Base-by-base conservation (phyloP, 2,113 vertebrate species). In the Butorides virescens region DNA sequence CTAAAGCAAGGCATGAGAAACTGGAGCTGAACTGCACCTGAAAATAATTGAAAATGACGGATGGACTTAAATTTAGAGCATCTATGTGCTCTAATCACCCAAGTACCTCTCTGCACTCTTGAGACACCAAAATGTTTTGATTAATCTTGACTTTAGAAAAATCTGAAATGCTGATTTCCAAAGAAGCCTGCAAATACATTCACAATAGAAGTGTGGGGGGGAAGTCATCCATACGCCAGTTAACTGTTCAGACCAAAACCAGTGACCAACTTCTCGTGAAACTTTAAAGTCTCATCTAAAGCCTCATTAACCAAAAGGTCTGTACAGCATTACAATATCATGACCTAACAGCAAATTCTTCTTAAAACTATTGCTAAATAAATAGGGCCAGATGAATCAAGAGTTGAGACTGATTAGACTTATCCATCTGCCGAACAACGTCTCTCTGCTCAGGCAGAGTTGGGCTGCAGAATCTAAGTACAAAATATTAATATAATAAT, bases 201-300 rank as follows among this genome's bases (percentile, higher is more conserved):
- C 26, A 29, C 21, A 73, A 36, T 10, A 53, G 39, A 52, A 74
- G 36, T 2, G 5, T 11, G 8, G 0, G 0, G 0, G 1, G 0
- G 3, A 21, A 32, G 7, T 9, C 47, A 91, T 52, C 9, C 8
- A 20, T 29, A 47, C 3, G 2, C 16, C 26, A 27, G 4, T 16
- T 36, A 53, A 11, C 19, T 44, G 9, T 65, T 83, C 46, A 77
- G 25, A 53, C 4, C 9, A 32, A 92, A 77, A 66, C 0, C 39
- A 55, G 5, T 20, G 13, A 55, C 26, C 25, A 12, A 17, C 9
- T 81, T 66, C 26, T 75, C 25, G 34, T 2, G 3, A 20, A 27
- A 44, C 15, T 13, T 81, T 34, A 9, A 91, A 65, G 3, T 44
- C 18, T 39, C 5, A 27, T 16, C 8, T 34, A 73, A 82, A 83